Conservation (phyloP, 2,797 vertebrate genomes). For the Moxostoma hubbsi region DNA sequence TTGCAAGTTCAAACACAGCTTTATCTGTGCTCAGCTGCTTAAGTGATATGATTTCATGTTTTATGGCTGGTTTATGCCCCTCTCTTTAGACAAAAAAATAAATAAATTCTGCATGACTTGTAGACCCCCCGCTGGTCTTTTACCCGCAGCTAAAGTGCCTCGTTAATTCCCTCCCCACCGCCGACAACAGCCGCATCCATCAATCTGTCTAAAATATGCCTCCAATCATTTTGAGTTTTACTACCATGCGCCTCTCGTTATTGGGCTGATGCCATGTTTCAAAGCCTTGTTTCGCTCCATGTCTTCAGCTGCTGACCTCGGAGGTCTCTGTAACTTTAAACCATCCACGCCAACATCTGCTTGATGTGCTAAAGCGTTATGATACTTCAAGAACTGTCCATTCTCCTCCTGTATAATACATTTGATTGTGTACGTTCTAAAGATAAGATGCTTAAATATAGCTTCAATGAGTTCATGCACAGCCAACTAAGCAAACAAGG, state of each 20-base stretch:
- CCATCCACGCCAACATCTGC: constrained; percentile 14
- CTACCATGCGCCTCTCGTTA: constrained; percentile 72
- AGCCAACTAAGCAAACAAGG: background rate
- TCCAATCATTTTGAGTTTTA: constrained; percentile 72
- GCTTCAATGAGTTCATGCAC: constrained; percentile 1
- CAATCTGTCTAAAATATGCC: constrained; percentile 57
- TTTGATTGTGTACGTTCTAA: constrained; percentile 26
- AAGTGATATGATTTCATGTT: constrained; percentile 89
- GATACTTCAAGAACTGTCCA: constrained; percentile 10
- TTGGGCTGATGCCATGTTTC: constrained; percentile 59
- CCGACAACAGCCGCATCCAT: constrained; percentile 47
- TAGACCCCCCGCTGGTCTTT: constrained; percentile 56
- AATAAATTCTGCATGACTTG: constrained; percentile 68
- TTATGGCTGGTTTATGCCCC: constrained; percentile 67
- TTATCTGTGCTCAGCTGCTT: constrained; percentile 88
- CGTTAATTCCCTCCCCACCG: constrained; percentile 56
- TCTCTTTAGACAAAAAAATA: constrained; percentile 51
- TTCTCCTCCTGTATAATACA: constrained; percentile 40
- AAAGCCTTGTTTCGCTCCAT: constrained; percentile 68
- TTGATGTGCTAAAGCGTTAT: constrained; percentile 52
- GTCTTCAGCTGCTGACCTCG: constrained; percentile 46
- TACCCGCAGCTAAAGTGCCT: constrained; percentile 55
- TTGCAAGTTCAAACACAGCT: constrained; percentile 86
- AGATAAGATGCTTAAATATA: constrained; percentile 23
- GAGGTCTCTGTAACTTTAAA: constrained; percentile 47